Base-by-base conservation (phyloP, 2,113 vertebrate genomes). In the Perca schrenkii region DNA sequence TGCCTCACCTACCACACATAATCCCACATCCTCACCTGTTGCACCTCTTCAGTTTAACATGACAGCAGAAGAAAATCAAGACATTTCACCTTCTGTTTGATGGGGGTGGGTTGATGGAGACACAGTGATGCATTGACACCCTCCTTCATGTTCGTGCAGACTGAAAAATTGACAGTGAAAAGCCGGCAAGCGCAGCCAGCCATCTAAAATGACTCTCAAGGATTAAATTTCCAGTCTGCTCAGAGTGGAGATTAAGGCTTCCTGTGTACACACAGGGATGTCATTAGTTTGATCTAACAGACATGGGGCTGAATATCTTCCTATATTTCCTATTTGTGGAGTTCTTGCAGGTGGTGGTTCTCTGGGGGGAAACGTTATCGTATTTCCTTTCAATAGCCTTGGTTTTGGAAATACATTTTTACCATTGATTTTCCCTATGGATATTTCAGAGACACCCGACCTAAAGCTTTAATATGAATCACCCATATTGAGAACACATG, bases 151-250 rank as follows among this genome's bases (percentile, higher is more conserved):
- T 71, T 68, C 15, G 13, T 28, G 28, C 17, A 28, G 60, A 67
- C 76, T 80, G 82, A 87, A 85, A 69, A 75, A 88, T 86, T 73
- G 68, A 73, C 40, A 54, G 17, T 50, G 69, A 75, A 77, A 85
- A 86, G 76, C 58, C 16, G 3, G 8, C 17, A 2, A 64, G 72
- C 6, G n/a, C 60, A 84, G 74, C 66, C 57, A 69, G 71, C 75
- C 60, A 81, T 77, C 67, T 74, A 36, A 64, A 77, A 53, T 49
- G 75, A 52, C 53, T 75, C 60, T 73, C 6, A 31, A 71, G 77
- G 74, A 85, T 77, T 73, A 79, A 50, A 76, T 79, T 68, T 58
- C 64, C 19, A 62, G 69, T 64, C 50, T 54, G 46, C 17, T 66
- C 43, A 5, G 34, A 17, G 50, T 64, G 52, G 47, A 17, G 71